Conservation (phyloP, 2,113 vertebrate species). For the Clarias gariepinus region DNA sequence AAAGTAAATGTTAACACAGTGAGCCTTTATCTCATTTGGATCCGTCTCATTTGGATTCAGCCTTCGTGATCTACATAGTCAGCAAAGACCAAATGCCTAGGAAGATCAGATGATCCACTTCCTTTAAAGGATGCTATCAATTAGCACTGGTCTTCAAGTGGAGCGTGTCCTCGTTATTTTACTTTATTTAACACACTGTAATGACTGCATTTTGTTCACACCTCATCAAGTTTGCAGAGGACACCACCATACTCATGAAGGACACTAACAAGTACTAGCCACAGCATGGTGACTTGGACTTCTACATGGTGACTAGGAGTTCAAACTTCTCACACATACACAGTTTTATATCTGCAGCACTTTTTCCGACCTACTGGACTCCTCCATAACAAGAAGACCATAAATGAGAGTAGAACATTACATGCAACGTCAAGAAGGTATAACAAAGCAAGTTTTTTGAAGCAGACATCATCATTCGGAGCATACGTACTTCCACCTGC, state of each 20-base stretch:
- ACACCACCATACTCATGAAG: not conserved
- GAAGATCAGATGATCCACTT: too few relatives aligned
- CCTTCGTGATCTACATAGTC: too few relatives aligned
- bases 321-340: too few relatives aligned
- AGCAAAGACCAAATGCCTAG: too few relatives aligned
- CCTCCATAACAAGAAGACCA: not conserved
- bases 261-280: not conserved
- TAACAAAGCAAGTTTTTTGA: not conserved
- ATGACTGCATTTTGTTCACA: not conserved
- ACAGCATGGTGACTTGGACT: not conserved
- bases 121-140: not conserved
- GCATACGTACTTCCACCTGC: not conserved
- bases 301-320: too few relatives aligned
- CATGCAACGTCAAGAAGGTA: not conserved
- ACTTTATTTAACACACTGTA: not conserved
- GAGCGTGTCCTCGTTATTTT: not conserved
- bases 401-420: not conserved
- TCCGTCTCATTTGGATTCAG: too few relatives aligned
- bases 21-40: too few relatives aligned
- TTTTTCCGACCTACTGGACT: not conserved
- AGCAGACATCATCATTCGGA: not conserved
- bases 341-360: not conserved
- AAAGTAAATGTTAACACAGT: too few relatives aligned
- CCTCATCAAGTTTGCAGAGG: slow-evolving; percentile 4
- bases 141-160: not conserved